Evolutionary conservation across 2,888 invertebrate species (phyloP), one percentile per base, ranked within the genome.

Genomic region (Pseudococcus viburni): DNA sequence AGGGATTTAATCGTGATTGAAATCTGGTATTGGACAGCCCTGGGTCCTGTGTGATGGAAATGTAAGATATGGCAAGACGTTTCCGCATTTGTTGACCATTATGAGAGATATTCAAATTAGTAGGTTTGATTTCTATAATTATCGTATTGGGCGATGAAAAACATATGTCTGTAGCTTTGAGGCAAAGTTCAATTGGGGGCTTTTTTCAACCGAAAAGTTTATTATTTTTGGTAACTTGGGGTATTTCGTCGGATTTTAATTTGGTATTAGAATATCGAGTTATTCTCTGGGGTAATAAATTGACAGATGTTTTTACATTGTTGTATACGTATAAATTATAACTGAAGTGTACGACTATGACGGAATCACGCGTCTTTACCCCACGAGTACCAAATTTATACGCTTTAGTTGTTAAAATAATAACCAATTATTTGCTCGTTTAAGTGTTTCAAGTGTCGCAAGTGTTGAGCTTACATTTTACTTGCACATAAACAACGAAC

Each of bases 51-150:
- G 19, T 46, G 80, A 83, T 83, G 19, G 80, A 46, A 83, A 83
- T 42, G 12, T 11, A 42, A 42, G 80, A 83, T 83, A 83, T 46
- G 80, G 11, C 19, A n/a, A 19, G 80, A 83, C n/a, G 80, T 46
- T 83, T 83, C 80, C 80, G 80, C 80, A n/a, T 83, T 83, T 5
- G 19, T 83, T 83, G 80, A 42, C 80, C 42, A 83, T 83, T 83
- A 46, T 83, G 64, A 64, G 5, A 46, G 80, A 46, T 73, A 73
- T 73, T 73, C 73, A 73, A 73, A 73, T 73, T 73, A 73, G 33
- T 17, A 1, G 15, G 73, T 73, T 73, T 73, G 73, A 73, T 73
- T 73, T 73, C 33, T 39, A 42, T 42, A 73, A 73, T 73, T n/a
- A 33, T 73, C 33, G 8, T 26, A 33, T 19, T 33, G 15, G 39